phyloP scores from a whole-genome alignment of 1,140 invertebrate species.

The Araneus ventricosus region DNA sequence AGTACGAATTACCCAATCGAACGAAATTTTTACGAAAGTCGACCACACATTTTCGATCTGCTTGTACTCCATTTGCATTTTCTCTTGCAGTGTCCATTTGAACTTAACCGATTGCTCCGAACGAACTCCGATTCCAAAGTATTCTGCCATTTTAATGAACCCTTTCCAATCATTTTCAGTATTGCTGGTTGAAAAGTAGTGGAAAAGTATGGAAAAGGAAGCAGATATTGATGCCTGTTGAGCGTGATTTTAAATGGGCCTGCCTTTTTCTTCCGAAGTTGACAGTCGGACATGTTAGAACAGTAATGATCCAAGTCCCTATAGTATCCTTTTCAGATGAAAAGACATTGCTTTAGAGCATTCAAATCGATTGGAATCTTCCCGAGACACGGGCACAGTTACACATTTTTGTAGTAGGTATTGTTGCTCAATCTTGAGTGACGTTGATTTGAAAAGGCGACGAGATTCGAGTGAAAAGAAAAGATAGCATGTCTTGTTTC shows the following conservation, averaged over 20 bases:
- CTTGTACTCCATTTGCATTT: background rate
- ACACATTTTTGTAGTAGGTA: constrained; percentile 51
- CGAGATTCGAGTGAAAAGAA: background rate
- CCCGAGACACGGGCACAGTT: background rate
- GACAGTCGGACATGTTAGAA: background rate
- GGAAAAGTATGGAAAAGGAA: background rate
- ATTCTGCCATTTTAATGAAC: background rate
- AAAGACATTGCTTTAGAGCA: background rate
- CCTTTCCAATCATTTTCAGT: background rate
- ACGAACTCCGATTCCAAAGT: background rate
- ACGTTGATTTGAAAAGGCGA: constrained; percentile 47
- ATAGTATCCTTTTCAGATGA: constrained; percentile 1
- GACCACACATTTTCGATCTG: background rate
- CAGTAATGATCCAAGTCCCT: background rate
- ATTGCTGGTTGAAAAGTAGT: background rate
- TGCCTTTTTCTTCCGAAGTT: background rate
- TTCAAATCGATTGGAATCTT: constrained; percentile 53
- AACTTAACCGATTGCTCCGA: background rate
- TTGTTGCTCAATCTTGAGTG: constrained; percentile 33
- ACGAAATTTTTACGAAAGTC: background rate
- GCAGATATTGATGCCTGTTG: constrained; percentile 31
- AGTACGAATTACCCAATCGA: background rate
- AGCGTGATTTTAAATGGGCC: background rate
- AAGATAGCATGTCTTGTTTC: constrained; percentile 14
- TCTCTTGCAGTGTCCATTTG: background rate